Percentiles rank a stretch among this genome's conserved stretches.
These are phyloP conservation scores for Antheraea yamamai DNA, from an alignment of 2,888 invertebrate species.

Conservation along the genomic window DNA sequence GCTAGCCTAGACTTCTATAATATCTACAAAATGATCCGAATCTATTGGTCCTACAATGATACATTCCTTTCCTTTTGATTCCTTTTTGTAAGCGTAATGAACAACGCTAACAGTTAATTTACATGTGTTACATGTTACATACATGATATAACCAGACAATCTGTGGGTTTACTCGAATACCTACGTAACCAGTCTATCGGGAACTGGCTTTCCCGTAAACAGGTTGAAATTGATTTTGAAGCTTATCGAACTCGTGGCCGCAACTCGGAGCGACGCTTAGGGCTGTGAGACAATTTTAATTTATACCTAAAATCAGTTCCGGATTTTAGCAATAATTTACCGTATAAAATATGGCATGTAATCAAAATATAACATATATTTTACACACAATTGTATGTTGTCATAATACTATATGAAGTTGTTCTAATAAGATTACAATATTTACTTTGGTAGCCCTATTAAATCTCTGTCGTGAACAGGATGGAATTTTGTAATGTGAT, in stretches of 20 bases:
- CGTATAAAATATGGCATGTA: background rate
- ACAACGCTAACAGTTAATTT: slow-evolving; percentile 6
- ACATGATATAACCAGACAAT: slow-evolving; percentile 22
- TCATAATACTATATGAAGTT: background rate
- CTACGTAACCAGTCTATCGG: slow-evolving; percentile 47
- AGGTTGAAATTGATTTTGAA: slow-evolving; percentile 71
- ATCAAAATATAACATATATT: background rate
- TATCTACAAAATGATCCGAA: too few relatives aligned
- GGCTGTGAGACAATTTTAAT: slow-evolving; percentile 17
- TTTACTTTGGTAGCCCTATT: background rate
- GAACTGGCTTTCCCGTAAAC: slow-evolving; percentile 61
- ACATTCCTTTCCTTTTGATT: too few relatives aligned
- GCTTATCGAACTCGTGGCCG: slow-evolving; percentile 55
- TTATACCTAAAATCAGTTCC: background rate
- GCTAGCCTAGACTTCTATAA: too few relatives aligned
- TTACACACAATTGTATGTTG: background rate
- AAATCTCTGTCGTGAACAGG: slow-evolving; percentile 22
- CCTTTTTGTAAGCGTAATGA: background rate
- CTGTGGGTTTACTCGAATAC: slow-evolving; percentile 37
- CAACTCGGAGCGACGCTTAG: slow-evolving; percentile 27
- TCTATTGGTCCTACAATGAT: too few relatives aligned
- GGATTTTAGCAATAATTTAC: background rate
- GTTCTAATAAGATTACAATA: background rate
- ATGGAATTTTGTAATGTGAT: slow-evolving; percentile 50
- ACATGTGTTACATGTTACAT: slow-evolving; percentile 34